Conservation (phyloP, 2,888 invertebrate genomes). For the Oxytorus armatus region DNA sequence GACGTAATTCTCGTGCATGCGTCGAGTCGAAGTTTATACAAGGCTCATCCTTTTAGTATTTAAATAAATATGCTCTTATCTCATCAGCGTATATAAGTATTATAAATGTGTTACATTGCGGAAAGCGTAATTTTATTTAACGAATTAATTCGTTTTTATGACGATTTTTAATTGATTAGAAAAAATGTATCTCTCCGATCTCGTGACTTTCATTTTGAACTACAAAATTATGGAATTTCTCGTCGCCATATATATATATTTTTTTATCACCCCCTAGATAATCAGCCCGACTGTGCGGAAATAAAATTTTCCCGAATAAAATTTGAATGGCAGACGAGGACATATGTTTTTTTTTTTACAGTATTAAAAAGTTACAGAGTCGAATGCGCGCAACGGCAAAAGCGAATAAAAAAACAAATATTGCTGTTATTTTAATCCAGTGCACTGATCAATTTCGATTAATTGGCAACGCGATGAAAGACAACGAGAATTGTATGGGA, state of each 20-base stretch:
- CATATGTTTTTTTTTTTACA: too few relatives aligned
- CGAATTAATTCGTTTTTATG: not conserved
- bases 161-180: too few relatives aligned
- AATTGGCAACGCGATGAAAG: constrained; percentile 58
- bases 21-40: constrained; percentile 40
- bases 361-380: too few relatives aligned
- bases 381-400: not conserved
- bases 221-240: too few relatives aligned
- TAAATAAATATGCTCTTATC: constrained; percentile 11
- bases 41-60: constrained; percentile 25
- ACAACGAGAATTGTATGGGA: constrained; percentile 52
- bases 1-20: constrained; percentile 48
- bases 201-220: too few relatives aligned
- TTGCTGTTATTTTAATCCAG: constrained; percentile 60
- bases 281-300: too few relatives aligned
- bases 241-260: too few relatives aligned
- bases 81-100: not conserved
- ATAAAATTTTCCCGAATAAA: too few relatives aligned
- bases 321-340: too few relatives aligned
- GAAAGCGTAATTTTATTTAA: not conserved
- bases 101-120: too few relatives aligned
- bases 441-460: constrained; percentile 58
- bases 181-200: too few relatives aligned
- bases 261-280: too few relatives aligned
- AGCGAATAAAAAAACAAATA: not conserved